These are phyloP conservation scores for Fregetta grallaria DNA, from an alignment of 2,113 vertebrate species.

Conservation along the genomic window DNA sequence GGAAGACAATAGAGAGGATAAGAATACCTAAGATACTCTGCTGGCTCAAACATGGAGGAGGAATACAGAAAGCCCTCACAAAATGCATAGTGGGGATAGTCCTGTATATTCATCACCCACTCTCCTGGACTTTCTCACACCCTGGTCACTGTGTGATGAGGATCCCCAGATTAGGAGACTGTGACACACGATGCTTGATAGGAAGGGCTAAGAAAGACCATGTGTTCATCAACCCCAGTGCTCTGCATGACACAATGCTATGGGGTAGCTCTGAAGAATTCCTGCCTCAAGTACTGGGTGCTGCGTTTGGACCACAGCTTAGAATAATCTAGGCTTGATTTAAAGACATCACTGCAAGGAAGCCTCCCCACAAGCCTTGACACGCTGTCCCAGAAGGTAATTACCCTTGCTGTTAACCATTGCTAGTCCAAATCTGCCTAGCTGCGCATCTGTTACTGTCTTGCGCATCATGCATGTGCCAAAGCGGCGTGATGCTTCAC, in stretches of 20 bases:
- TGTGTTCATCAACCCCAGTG: not conserved
- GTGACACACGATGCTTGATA: not conserved
- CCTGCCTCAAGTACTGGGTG: not conserved
- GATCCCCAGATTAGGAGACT: not conserved
- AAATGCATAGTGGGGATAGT: not conserved
- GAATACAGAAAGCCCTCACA: not conserved
- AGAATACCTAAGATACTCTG: not conserved
- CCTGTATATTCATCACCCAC: not conserved
- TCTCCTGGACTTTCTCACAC: not conserved
- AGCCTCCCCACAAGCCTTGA: not conserved
- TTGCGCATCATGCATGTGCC: not conserved
- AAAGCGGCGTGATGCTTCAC: accelerated
- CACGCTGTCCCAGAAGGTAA: not conserved
- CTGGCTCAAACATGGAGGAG: not conserved
- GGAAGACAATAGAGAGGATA: not conserved
- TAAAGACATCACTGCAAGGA: not conserved
- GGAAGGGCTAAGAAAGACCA: not conserved
- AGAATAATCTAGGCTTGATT: not conserved
- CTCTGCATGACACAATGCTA: not conserved
- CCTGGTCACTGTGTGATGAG: not conserved
- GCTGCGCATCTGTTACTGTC: not conserved
- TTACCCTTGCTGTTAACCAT: not conserved
- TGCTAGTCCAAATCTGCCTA: not conserved
- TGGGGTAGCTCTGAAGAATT: not conserved
- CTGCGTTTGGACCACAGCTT: not conserved